phyloP scores from a whole-genome alignment of 1,140 invertebrate species.

The Heliothis subflexa region DNA sequence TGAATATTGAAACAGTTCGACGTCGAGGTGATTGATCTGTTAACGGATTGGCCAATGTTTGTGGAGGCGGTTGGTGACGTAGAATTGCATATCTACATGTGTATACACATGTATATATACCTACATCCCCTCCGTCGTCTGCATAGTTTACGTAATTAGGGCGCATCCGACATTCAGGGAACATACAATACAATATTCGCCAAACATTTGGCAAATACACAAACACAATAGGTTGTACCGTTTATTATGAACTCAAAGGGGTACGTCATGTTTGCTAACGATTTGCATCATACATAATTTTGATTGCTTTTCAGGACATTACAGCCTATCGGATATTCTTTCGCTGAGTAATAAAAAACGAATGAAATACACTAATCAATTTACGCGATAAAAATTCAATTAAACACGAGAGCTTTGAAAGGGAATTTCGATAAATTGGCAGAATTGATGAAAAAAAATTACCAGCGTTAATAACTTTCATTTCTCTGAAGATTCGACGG shows the following conservation, averaged over 20 bases:
- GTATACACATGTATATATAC: not conserved
- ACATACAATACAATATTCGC: conserved; percentile 11
- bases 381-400: conserved; percentile 36
- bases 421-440: conserved; percentile 34
- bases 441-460: conserved; percentile 39
- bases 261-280: conserved; percentile 58
- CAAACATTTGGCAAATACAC: conserved; percentile 38
- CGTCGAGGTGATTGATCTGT: conserved; percentile 33
- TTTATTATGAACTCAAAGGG: conserved; percentile 65
- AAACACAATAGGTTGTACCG: conserved; percentile 42
- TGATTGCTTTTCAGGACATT: conserved; percentile 29
- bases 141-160: conserved; percentile 3
- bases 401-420: conserved; percentile 24
- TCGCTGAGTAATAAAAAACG: conserved; percentile 28
- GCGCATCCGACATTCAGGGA: conserved; percentile 1
- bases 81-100: not conserved
- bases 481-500: conserved; percentile 43
- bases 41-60: conserved; percentile 37
- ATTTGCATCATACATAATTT: conserved; percentile 64
- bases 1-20: conserved; percentile 31
- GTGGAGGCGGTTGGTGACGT: conserved; percentile 12
- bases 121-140: not conserved
- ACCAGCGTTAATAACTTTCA: conserved; percentile 31
- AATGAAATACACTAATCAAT: conserved; percentile 26
- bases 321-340: not conserved